A percentile compares a stretch with the other conserved stretches of the same genome.
Evolutionary conservation across 1,140 invertebrate species (phyloP).

Genomic region (Drosophila bocki): DNA sequence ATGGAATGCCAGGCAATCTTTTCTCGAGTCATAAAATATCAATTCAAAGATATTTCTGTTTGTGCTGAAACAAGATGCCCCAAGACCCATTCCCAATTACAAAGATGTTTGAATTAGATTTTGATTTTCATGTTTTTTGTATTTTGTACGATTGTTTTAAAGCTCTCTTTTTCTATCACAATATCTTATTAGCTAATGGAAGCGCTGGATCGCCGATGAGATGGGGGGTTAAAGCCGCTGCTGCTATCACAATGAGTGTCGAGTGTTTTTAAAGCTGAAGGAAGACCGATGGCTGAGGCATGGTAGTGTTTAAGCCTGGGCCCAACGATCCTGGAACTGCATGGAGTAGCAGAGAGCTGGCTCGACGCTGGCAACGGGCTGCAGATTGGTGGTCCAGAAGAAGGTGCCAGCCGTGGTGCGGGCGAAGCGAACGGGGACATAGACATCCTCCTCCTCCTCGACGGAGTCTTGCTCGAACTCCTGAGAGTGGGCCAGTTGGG

Average conservation of each 20-base stretch:
- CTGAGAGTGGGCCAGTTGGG: constrained; percentile 85
- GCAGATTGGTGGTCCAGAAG: constrained; percentile 86
- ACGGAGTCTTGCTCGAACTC: constrained; percentile 82
- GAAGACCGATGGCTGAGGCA: constrained; percentile 22
- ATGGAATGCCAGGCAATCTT: constrained; percentile 18
- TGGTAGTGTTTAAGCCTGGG: constrained; percentile 85
- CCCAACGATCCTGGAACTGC: constrained; percentile 86
- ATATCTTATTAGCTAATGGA: constrained; percentile 76
- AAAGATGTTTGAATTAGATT: constrained; percentile 57
- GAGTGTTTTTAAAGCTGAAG: constrained; percentile 66
- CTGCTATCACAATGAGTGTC: constrained; percentile 75
- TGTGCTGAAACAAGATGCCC: constrained; percentile 13
- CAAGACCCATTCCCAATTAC: constrained; percentile 39
- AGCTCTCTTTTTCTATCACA: constrained; percentile 77
- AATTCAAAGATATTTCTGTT: constrained; percentile 1
- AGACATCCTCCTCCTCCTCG: constrained; percentile 71
- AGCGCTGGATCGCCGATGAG: constrained; percentile 77
- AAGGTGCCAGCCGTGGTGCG: constrained; percentile 87
- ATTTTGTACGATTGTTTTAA: constrained; percentile 64
- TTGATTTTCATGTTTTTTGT: constrained; percentile 52
- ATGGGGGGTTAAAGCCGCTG: constrained; percentile 49
- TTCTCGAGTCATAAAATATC: not conserved
- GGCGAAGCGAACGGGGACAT: constrained; percentile 86
- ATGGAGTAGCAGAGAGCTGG: constrained; percentile 85
- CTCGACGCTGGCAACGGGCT: constrained; percentile 78